Evolutionary conservation across 2,113 vertebrate species (phyloP), one percentile per base, ranked within the genome.

Genomic region (Laticauda laticaudata): DNA sequence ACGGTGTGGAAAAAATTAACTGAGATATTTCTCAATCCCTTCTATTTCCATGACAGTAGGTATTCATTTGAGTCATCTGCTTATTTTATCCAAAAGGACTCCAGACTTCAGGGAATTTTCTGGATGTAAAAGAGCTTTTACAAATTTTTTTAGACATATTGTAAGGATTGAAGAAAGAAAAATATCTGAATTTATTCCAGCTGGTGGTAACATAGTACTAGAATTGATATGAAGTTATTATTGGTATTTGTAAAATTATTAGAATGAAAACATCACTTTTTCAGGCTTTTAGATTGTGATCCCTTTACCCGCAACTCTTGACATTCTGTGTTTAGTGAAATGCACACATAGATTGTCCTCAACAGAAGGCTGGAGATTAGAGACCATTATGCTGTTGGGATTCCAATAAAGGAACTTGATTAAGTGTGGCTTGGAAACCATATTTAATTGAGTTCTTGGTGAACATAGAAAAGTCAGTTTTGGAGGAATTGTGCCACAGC

Each of bases 41-140:
- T 91, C 21, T 92, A 92, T 90, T 94, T 95, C 45, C 90, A 94
- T 95, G 90, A 88, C 51, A 89, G 95, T 87, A 86, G 87, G 29
- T 14, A 64, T 75, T 54, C 90, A 94, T 92, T 24, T 92, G 92
- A 95, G 90, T 92, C 93, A 90, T 88, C 86, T 95, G 91, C 81
- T 94, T 93, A 94, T 95, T 96, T 51, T 93, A 91, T 95, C 94
- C 93, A 90, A 96, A 95, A 93, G 90, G 89, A 64, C 93, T 94
- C 95, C 92, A 26, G 29, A 96, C 95, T 94, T 93, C 86, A 5
- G 93, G 94, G 95, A 93, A 57, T 91, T 91, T 94, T 95, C 86
- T 94, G 95, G 86, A 93, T 86, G 48, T 75, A 43, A 91, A 94
- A 81, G 18, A 92, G 93, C 10, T 43, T 94, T 94, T 89, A 93